phyloP scores from a whole-genome alignment of 2,888 invertebrate genomes.

The Sphecodes monilicornis region DNA sequence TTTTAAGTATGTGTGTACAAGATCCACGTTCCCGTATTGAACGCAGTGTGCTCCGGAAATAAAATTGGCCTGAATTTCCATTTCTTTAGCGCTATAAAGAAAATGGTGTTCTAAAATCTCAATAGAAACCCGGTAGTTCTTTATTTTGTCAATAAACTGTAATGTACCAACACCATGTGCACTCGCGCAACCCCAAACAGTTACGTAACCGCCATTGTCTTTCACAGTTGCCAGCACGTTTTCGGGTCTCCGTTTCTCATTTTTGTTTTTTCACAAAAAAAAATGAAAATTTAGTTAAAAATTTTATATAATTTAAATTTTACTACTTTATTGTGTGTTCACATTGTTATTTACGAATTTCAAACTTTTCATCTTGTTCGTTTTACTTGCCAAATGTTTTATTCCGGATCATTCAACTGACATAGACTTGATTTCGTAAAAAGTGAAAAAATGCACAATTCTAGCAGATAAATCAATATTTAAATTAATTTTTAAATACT shows the following conservation, averaged over 20 bases:
- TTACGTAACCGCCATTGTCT: background rate
- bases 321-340: background rate
- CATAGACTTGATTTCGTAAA: no score
- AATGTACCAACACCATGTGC: background rate
- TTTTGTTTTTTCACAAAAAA: background rate
- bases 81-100: background rate
- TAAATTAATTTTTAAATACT: background rate
- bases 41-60: background rate
- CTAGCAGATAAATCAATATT: background rate
- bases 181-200: background rate
- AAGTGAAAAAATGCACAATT: no score
- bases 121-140: background rate
- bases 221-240: background rate
- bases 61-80: background rate
- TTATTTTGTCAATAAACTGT: background rate
- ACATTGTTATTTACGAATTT: background rate
- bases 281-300: no score
- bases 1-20: background rate
- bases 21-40: background rate
- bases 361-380: background rate
- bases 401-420: no score
- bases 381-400: no score
- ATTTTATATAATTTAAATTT: no score
- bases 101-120: background rate
- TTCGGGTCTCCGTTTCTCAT: background rate